Percentiles rank a stretch among this genome's conserved stretches.
Conservation (phyloP, 2,888 invertebrate species). For the Caprella mutica region DNA sequence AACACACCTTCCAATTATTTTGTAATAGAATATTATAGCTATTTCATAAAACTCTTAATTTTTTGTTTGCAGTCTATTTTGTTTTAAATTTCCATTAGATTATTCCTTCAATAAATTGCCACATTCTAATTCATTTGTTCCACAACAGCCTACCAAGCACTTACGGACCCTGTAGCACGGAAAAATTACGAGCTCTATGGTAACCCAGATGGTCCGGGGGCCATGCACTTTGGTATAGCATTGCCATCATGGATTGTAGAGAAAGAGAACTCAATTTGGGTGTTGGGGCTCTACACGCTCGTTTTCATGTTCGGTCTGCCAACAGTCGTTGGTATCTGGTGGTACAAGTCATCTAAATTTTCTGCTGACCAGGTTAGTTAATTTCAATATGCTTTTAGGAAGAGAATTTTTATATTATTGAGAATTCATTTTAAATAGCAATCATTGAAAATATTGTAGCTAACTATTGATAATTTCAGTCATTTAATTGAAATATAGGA, state of each 20-base stretch:
- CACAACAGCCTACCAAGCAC: slow-evolving; percentile 53
- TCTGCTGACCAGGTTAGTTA: slow-evolving; percentile 84
- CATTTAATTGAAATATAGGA: too few species aligned
- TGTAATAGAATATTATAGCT: too few species aligned
- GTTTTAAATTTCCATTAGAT: too few species aligned
- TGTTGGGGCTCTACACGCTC: slow-evolving; percentile 82
- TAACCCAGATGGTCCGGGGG: slow-evolving; percentile 98
- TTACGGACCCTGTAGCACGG: slow-evolving; percentile 93
- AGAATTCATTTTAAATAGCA: too few species aligned
- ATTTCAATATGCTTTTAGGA: too few species aligned
- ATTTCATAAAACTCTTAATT: too few species aligned
- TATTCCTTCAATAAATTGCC: too few species aligned
- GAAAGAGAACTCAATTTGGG: slow-evolving; percentile 97
- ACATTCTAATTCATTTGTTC: background rate
- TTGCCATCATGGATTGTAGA: slow-evolving; percentile 99
- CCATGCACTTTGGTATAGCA: slow-evolving; percentile 98
- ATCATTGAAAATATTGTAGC: too few species aligned
- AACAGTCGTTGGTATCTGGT: slow-evolving; percentile 70
- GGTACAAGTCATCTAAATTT: slow-evolving; percentile 95
- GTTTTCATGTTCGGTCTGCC: slow-evolving; percentile 85
- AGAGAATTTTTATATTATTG: too few species aligned
- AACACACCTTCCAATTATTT: too few species aligned
- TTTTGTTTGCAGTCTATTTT: too few species aligned
- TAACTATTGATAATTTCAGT: too few species aligned
- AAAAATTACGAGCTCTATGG: slow-evolving; percentile 99